Conservation (phyloP, 2,797 vertebrate species). For the Lacerta viridis region DNA sequence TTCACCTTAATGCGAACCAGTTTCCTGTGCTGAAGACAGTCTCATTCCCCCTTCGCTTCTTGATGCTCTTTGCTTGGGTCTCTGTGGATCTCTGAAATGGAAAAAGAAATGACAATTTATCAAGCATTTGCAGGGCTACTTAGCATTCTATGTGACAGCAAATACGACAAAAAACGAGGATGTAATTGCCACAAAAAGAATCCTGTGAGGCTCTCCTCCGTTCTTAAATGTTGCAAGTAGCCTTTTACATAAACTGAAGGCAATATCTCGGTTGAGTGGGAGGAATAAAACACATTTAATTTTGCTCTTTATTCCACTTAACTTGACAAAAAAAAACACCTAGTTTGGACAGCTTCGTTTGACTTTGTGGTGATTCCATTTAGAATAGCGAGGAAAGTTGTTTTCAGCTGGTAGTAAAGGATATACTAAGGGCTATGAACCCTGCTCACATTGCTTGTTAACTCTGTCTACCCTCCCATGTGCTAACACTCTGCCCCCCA, state of each 20-base stretch:
- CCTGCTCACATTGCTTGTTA: not conserved
- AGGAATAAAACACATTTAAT: slow-evolving; percentile 45
- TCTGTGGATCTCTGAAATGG: slow-evolving; percentile 81
- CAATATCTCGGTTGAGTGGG: slow-evolving; percentile 12
- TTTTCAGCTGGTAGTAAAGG: slow-evolving; percentile 47
- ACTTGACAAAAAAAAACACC: slow-evolving; percentile 31
- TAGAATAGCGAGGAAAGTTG: slow-evolving; percentile 50
- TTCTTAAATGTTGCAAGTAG: slow-evolving; percentile 50
- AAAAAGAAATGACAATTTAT: slow-evolving; percentile 68
- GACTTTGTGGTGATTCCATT: slow-evolving; percentile 47
- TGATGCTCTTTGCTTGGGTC: slow-evolving; percentile 71
- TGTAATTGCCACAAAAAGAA: slow-evolving; percentile 36
- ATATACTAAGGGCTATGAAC: not conserved
- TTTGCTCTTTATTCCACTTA: slow-evolving; percentile 20
- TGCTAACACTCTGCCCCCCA: too few species aligned
- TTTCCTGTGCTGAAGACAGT: slow-evolving; percentile 69
- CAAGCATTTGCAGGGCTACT: slow-evolving; percentile 73
- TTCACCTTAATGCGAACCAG: slow-evolving; percentile 57
- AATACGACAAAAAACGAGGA: slow-evolving; percentile 60
- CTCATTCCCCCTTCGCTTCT: slow-evolving; percentile 73
- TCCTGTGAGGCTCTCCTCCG: slow-evolving; percentile 49
- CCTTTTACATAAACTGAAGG: slow-evolving; percentile 44
- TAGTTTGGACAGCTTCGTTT: slow-evolving; percentile 53
- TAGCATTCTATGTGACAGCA: slow-evolving; percentile 64
- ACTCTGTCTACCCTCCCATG: too few species aligned